Evolutionary conservation across 64 coral and sea anemone species (phyloP).

Genomic region (Stichodactyla mertensii): DNA sequence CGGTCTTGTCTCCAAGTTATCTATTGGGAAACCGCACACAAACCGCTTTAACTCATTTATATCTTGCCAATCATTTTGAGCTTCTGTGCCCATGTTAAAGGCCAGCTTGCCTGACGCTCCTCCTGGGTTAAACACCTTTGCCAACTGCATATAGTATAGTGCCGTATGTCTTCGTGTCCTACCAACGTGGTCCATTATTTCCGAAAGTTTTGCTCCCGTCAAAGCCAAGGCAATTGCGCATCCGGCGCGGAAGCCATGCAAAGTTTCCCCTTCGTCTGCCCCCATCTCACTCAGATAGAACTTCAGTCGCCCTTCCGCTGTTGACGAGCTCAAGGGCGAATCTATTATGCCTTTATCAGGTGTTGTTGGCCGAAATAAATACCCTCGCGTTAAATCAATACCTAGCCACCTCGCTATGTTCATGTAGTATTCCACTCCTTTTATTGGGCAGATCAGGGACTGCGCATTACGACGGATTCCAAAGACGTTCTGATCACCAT

Average conservation of each 20-base stretch:
- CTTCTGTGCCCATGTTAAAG: too few relatives aligned
- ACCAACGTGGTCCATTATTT: slow-evolving; percentile 12
- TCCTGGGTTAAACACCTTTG: not conserved
- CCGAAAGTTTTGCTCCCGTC: not conserved
- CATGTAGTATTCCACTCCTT: too few relatives aligned
- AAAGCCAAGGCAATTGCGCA: not conserved
- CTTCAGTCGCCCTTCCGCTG: not conserved
- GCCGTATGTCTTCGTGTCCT: not conserved
- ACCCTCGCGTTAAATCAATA: too few relatives aligned
- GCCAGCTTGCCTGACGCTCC: not conserved
- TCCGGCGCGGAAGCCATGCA: slow-evolving; percentile 14
- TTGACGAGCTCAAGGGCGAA: slow-evolving; percentile 1
- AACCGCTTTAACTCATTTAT: too few relatives aligned
- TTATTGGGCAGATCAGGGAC: too few relatives aligned
- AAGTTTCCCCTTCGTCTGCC: slow-evolving; percentile 1
- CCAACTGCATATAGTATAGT: slow-evolving; percentile 6
- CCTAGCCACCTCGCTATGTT: too few relatives aligned
- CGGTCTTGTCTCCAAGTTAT: too few relatives aligned
- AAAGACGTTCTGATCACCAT: not conserved
- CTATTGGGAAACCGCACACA: too few relatives aligned
- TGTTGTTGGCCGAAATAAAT: not conserved
- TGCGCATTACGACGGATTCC: not conserved
- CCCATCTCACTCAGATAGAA: not conserved
- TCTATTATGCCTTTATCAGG: not conserved
- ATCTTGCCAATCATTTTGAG: too few relatives aligned